Evolutionary conservation across 2,888 invertebrate genomes (phyloP), one percentile per base, ranked within the genome.

Genomic region (Griposia aprilina): DNA sequence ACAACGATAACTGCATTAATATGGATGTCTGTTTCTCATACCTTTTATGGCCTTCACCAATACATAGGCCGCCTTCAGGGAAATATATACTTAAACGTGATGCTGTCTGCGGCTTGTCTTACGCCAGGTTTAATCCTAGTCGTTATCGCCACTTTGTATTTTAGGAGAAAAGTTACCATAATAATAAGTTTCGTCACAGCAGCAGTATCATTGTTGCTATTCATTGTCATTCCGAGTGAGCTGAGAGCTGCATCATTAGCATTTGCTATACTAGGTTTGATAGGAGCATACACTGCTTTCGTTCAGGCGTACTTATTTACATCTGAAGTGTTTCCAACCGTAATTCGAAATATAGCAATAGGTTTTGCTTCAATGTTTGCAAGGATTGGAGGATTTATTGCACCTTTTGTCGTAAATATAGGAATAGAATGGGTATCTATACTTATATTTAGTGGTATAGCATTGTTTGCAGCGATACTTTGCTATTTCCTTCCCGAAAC

Each of bases 31-130:
- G 98, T 98, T 76, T 98, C 98, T 10, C 97, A 98, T 93, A 98
- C 98, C 73, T 98, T 98, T 93, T 99, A 98, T 90, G 99, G 99
- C 0, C 97, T 98, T 60, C 98, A 98, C n/a, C 98, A 98, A 91
- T 98, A 98, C 91, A 98, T 98, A 68, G 98, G 98, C 0, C 97
- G 98, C 82, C 95, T 98, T 30, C 97, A 98, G 71, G 98, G 98
- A 11, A 97, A 98, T 90, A 97, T 98, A 73, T 99, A 98, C 91
- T 82, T 98, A 3, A 99, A 98, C 92, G 98, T 98, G 63, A 97
- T 98, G 74, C 93, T 98, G 10, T 98, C 98, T 20, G 98, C 94
- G 11, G 85, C 89, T 4, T 91, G 90, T 63, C 91, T 94, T 0
- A 78, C 89, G 3, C 95, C 96, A 26, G 94, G 94, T 30, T 78